Evolutionary conservation across 2,797 vertebrate species (phyloP).

Genomic region (Hippocampus kuda): DNA sequence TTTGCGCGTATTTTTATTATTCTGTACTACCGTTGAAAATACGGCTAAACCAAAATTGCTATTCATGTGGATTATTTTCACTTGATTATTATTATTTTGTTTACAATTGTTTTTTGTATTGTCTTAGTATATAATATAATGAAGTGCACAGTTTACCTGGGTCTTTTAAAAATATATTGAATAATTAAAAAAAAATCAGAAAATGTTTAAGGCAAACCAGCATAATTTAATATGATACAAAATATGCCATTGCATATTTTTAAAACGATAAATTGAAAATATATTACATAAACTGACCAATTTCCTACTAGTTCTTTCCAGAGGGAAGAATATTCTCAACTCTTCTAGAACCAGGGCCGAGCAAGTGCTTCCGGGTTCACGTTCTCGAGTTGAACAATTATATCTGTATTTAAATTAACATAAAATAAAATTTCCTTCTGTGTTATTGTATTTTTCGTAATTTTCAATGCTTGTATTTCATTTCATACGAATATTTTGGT

Average conservation of each 20-base stretch:
- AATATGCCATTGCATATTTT: not conserved
- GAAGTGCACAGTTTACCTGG: not conserved
- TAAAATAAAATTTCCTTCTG: not conserved
- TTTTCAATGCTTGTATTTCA: not conserved
- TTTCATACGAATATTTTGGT: too few relatives aligned
- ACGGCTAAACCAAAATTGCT: too few relatives aligned
- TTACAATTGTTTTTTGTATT: too few relatives aligned
- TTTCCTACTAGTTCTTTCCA: not conserved
- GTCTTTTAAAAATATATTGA: not conserved
- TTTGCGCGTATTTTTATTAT: too few relatives aligned
- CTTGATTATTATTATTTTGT: too few relatives aligned
- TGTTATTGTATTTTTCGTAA: not conserved
- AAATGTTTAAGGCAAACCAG: too few relatives aligned
- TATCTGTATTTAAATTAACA: not conserved
- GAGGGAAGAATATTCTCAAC: not conserved
- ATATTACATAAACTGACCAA: not conserved
- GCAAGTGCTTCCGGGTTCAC: constrained; percentile 51
- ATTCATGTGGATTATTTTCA: too few relatives aligned
- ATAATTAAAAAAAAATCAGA: too few relatives aligned
- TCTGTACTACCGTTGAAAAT: too few relatives aligned
- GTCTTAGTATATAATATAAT: too few relatives aligned
- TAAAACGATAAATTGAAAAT: not conserved
- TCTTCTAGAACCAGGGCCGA: constrained; percentile 32
- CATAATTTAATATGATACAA: not conserved
- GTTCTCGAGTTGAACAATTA: not conserved